A percentile compares a stretch with the other conserved stretches of the same genome.
Conservation (phyloP, 2,113 vertebrate species). For the Catagonus wagneri region DNA sequence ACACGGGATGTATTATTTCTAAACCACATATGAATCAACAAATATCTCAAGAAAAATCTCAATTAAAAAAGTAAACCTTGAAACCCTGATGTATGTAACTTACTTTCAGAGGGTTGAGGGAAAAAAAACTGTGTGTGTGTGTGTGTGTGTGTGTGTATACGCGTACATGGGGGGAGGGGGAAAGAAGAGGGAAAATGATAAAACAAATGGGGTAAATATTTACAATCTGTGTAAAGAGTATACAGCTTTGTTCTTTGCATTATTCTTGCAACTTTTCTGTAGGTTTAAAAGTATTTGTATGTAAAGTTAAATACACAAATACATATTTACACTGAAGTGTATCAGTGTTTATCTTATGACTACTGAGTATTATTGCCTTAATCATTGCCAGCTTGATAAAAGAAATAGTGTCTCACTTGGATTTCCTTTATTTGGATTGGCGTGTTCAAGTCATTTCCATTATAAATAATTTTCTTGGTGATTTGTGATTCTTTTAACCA, state of each 20-base stretch:
- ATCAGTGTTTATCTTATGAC: not conserved
- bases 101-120: not conserved
- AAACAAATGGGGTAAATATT: not conserved
- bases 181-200: not conserved
- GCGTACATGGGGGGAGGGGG: not conserved
- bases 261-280: not conserved
- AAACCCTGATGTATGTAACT: not conserved
- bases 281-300: constrained; percentile 43
- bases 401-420: not conserved
- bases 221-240: not conserved
- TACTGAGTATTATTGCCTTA: not conserved
- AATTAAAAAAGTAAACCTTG: not conserved
- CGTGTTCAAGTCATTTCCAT: constrained; percentile 22
- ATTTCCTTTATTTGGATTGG: constrained; percentile 68
- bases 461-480: constrained; percentile 51
- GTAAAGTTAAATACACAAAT: not conserved
- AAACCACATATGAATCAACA: not conserved
- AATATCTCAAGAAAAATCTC: constrained; percentile 39
- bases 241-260: not conserved
- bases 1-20: not conserved
- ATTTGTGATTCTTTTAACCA: constrained; percentile 53
- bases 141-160: not conserved
- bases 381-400: constrained; percentile 55
- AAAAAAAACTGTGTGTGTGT: not conserved
- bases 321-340: not conserved